A percentile compares a stretch with the other conserved stretches of the same genome.
Evolutionary conservation across 2,797 vertebrate species (phyloP).

Genomic region (Chaunax sp.): DNA sequence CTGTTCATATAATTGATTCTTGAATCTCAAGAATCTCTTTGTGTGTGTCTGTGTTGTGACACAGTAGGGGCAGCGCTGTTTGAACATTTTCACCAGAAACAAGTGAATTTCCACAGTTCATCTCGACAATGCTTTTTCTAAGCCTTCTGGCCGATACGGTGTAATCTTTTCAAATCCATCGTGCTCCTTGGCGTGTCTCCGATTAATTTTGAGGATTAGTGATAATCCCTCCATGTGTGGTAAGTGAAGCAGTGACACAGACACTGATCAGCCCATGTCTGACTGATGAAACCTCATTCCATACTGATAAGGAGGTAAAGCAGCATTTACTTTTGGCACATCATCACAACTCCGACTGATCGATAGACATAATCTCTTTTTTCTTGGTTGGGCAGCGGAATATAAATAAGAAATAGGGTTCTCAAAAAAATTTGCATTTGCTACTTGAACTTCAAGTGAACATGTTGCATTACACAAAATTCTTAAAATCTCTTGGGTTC

Average conservation of each 20-base stretch:
- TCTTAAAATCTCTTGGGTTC: background rate
- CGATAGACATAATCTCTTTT: too few species aligned
- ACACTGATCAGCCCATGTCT: slow-evolving; percentile 42
- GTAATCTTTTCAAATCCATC: slow-evolving; percentile 70
- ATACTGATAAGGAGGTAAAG: background rate
- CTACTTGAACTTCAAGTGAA: too few species aligned
- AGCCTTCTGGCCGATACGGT: slow-evolving; percentile 38
- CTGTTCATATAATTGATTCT: background rate
- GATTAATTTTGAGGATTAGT: slow-evolving; percentile 70
- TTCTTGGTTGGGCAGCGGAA: background rate
- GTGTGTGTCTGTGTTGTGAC: background rate
- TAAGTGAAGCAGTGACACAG: slow-evolving; percentile 20
- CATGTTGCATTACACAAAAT: background rate
- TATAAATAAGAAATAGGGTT: too few species aligned
- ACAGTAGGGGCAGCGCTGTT: background rate
- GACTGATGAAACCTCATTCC: slow-evolving; percentile 9
- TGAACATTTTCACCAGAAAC: background rate
- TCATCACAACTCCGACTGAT: too few species aligned
- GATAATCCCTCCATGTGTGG: slow-evolving; percentile 60
- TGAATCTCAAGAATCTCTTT: background rate
- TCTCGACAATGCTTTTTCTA: slow-evolving; percentile 58
- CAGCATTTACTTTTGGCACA: background rate
- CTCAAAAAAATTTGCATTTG: too few species aligned
- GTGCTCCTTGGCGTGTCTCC: slow-evolving; percentile 44
- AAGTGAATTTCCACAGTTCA: slow-evolving; percentile 25